These are phyloP conservation scores for Physella acuta DNA, from an alignment of 1,140 invertebrate species.

Conservation along the genomic window DNA sequence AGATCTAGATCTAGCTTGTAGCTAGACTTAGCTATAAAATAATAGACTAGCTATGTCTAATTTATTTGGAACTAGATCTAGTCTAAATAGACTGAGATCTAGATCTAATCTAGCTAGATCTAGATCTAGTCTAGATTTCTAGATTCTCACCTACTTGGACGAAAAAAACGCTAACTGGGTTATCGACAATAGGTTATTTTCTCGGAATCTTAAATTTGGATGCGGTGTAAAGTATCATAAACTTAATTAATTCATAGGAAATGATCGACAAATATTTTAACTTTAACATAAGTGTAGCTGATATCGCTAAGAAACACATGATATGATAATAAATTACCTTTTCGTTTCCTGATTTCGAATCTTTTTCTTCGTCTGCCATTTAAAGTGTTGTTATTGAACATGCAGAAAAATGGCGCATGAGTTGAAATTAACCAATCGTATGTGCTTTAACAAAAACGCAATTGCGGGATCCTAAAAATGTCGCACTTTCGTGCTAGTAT, in stretches of 20 bases:
- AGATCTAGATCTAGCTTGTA: background rate
- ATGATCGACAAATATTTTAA: background rate
- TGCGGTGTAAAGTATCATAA: background rate
- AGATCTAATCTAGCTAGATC: background rate
- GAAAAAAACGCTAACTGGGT: background rate
- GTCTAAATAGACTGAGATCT: background rate
- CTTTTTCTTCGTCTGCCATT: constrained; percentile 48
- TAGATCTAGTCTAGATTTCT: background rate
- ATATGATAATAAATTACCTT: constrained; percentile 22
- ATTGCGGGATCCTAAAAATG: too few species aligned
- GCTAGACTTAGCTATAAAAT: background rate
- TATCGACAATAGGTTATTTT: background rate
- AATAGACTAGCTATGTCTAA: background rate
- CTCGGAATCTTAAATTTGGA: background rate
- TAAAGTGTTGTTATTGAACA: constrained; percentile 35
- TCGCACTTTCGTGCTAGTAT: too few species aligned
- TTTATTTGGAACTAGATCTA: background rate
- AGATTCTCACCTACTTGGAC: background rate
- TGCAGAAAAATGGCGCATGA: constrained; percentile 46
- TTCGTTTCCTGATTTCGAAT: constrained; percentile 24
- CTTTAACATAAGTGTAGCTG: background rate
- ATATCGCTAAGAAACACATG: background rate
- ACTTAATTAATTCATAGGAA: background rate
- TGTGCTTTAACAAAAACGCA: constrained; percentile 19
- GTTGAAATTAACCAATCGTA: constrained; percentile 38